Evolutionary conservation across 1,140 invertebrate species (phyloP), one percentile per base, ranked within the genome.

Genomic region (Spodoptera frugiperda): DNA sequence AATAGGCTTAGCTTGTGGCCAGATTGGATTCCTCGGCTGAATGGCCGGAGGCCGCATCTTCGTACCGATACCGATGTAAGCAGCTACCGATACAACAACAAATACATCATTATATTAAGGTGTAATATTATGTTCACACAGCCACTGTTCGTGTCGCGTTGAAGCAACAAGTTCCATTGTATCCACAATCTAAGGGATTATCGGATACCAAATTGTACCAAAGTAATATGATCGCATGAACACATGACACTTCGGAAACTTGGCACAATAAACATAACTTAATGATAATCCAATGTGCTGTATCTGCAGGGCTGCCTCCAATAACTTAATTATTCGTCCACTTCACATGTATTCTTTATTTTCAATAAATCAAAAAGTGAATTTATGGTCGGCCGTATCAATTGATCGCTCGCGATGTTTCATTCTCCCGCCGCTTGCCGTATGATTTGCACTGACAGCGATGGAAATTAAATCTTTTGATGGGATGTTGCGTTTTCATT

Each of bases 381-480:
- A 68, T 68, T 51, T 68, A 68, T 53, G 65, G 46, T 68, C 8
- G 46, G 12, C 19, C 25, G 48, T 68, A 68, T 68, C 48, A 51
- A 51, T 51, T 68, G 65, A 68, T 68, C 65, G 48, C 65, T 33
- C 12, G 25, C 65, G 21, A 68, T 68, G 33, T 51, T 68, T 68
- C 53, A 68, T 68, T 68, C 30, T 17, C 57, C 39, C 48, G 12
- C 48, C 12, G 48, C 48, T 25, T 17, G 39, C 39, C 61, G 61
- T 65, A 65, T 65, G 61, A 65, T 65, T 65, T 65, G 61, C 61
- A 65, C 48, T 53, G 65, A 68, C 65, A 68, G 65, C 44, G 46
- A 68, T 68, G 65, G 48, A 68, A 68, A 68, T 68, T 68, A 68
- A 68, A 68, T 68, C 65, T 68, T 65, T 68, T 68, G 65, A 68